Conservation (phyloP, 2,888 invertebrate genomes). For the Polia nebulosa region DNA sequence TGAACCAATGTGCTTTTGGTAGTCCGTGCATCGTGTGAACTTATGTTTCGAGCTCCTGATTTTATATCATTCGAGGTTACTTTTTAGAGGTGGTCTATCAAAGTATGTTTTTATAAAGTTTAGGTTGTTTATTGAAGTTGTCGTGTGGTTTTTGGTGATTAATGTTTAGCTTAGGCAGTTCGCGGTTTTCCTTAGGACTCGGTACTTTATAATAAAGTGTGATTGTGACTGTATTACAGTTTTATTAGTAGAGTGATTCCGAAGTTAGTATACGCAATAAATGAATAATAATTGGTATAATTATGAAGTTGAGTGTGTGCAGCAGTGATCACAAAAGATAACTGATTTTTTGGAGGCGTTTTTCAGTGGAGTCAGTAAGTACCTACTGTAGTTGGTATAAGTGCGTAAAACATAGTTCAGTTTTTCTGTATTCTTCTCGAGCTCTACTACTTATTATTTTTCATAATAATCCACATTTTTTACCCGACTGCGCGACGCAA, state of each 20-base stretch:
- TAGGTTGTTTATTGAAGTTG: not conserved
- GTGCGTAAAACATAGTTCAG: too few relatives aligned
- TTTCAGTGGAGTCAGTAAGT: too few relatives aligned
- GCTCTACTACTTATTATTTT: too few relatives aligned
- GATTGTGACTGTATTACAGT: not conserved
- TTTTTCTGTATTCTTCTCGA: too few relatives aligned
- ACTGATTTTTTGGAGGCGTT: too few relatives aligned
- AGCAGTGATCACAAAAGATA: not conserved
- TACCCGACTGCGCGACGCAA: too few relatives aligned
- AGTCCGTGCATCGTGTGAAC: not conserved
- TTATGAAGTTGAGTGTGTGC: not conserved
- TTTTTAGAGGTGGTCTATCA: not conserved
- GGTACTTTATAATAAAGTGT: not conserved
- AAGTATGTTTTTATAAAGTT: not conserved
- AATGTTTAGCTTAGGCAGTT: not conserved
- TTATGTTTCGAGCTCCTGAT: not conserved
- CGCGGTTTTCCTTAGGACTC: slow-evolving; percentile 6
- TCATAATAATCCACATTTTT: too few relatives aligned
- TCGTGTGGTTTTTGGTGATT: not conserved
- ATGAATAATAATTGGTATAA: not conserved
- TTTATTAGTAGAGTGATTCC: not conserved
- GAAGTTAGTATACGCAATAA: not conserved
- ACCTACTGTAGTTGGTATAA: too few relatives aligned
- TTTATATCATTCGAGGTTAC: too few relatives aligned
- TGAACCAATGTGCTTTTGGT: slow-evolving; percentile 20